A percentile compares a stretch with the other conserved stretches of the same genome.
Evolutionary conservation across 2,113 vertebrate species (phyloP).

Genomic region (Pseudorhombus dupliciocellatus): DNA sequence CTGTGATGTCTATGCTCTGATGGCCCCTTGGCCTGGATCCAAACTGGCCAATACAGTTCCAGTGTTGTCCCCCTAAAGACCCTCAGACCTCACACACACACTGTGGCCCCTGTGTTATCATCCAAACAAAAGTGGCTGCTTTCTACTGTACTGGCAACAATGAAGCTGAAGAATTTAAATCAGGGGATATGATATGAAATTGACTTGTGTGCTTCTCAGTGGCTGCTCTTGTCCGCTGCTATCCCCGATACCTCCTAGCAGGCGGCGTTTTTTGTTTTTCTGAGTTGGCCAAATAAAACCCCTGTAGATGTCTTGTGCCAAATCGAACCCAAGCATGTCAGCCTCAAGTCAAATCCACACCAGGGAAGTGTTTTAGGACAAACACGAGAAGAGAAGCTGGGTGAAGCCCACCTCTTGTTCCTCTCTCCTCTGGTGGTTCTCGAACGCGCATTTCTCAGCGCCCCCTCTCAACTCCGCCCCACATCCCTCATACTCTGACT

Average conservation of each 20-base stretch:
- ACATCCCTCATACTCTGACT: conserved; percentile 37
- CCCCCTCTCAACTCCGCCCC: conserved; percentile 57
- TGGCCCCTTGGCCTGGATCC: conserved; percentile 61
- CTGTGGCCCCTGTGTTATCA: conserved; percentile 31
- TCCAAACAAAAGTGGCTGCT: conserved; percentile 20
- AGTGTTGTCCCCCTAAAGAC: conserved; percentile 38
- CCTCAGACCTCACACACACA: conserved; percentile 29
- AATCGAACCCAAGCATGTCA: not conserved
- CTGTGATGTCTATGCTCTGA: conserved; percentile 60
- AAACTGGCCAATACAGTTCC: conserved; percentile 49
- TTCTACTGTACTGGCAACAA: conserved; percentile 38
- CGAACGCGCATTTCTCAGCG: conserved; percentile 14
- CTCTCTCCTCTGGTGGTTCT: conserved; percentile 11
- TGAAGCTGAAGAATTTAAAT: conserved; percentile 11
- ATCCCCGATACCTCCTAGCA: not conserved
- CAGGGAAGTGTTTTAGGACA: conserved; percentile 12
- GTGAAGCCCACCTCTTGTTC: conserved; percentile 7
- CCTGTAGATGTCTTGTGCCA: not conserved
- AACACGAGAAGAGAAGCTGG: conserved; percentile 6
- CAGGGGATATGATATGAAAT: conserved; percentile 16
- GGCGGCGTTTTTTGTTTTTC: not conserved
- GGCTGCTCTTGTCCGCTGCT: not conserved
- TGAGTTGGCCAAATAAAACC: not conserved
- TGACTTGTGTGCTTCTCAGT: not conserved
- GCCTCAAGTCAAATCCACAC: not conserved